Conservation (phyloP, 2,888 invertebrate species). For the Opisthograptis luteolata region DNA sequence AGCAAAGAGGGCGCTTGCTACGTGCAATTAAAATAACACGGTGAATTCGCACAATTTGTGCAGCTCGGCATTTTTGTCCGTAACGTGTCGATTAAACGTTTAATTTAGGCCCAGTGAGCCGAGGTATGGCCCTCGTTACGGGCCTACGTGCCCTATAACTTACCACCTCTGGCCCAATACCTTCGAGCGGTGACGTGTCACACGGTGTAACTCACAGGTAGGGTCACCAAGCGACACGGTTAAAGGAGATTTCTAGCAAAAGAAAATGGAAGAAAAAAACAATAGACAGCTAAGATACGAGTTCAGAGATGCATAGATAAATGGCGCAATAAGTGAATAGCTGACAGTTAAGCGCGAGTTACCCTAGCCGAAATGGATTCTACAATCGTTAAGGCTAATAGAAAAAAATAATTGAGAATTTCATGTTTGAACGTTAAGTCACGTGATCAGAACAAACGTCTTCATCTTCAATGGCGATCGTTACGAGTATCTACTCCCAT, state of each 20-base stretch:
- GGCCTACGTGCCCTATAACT: constrained; percentile 19
- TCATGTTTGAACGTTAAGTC: too few species aligned
- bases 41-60: constrained; percentile 7
- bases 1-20: background rate
- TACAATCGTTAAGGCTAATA: too few species aligned
- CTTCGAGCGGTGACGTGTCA: constrained; percentile 16
- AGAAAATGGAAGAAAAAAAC: too few species aligned
- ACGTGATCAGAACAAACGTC: too few species aligned
- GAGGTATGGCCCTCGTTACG: constrained; percentile 14
- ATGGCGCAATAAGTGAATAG: too few species aligned
- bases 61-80: constrained; percentile 15
- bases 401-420: too few species aligned
- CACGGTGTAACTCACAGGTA: constrained; percentile 6
- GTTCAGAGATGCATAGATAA: too few species aligned
- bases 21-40: constrained; percentile 23
- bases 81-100: constrained; percentile 15
- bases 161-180: constrained; percentile 12
- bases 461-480: too few species aligned
- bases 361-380: too few species aligned
- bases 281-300: too few species aligned
- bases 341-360: too few species aligned
- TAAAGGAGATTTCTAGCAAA: background rate
- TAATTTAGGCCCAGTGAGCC: constrained; percentile 14
- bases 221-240: constrained; percentile 3
- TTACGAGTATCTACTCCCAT: too few species aligned